Conservation (phyloP, 2,888 invertebrate genomes). For the Acleris literana region DNA sequence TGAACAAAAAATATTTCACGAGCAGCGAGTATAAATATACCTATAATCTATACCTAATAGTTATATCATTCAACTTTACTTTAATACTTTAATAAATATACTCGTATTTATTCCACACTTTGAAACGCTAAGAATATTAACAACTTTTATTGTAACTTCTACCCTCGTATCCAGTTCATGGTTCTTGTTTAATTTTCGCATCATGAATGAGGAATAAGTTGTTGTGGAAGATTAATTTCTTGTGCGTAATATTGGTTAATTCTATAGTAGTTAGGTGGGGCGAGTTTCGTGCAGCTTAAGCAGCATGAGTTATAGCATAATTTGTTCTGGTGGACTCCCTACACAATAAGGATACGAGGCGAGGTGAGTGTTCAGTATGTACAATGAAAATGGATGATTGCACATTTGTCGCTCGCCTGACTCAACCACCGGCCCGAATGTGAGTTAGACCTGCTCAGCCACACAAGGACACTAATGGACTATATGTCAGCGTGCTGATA, state of each 20-base stretch:
- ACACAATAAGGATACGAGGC: constrained; percentile 55
- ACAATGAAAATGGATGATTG: constrained; percentile 53
- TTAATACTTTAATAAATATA: too few species aligned
- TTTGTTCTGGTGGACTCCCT: constrained; percentile 56
- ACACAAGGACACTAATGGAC: constrained; percentile 37
- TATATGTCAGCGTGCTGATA: constrained; percentile 29
- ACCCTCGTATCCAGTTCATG: not conserved
- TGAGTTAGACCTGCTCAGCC: constrained; percentile 24
- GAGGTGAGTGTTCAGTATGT: constrained; percentile 56
- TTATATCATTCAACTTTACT: too few species aligned
- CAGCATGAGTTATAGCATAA: constrained; percentile 63
- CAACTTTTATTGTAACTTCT: too few species aligned
- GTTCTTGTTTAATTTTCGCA: not conserved
- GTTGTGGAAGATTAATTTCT: constrained; percentile 27
- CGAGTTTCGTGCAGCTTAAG: constrained; percentile 48
- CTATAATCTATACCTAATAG: too few species aligned
- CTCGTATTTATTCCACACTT: too few species aligned
- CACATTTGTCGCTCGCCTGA: constrained; percentile 49
- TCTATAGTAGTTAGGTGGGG: constrained; percentile 40
- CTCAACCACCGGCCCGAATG: constrained; percentile 31
- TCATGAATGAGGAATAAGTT: not conserved
- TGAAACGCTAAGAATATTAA: too few species aligned
- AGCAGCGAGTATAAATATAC: too few species aligned
- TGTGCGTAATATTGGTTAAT: constrained; percentile 36
- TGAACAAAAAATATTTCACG: too few species aligned